Conservation (phyloP, 2,888 invertebrate genomes). For the Germaria angustata region DNA sequence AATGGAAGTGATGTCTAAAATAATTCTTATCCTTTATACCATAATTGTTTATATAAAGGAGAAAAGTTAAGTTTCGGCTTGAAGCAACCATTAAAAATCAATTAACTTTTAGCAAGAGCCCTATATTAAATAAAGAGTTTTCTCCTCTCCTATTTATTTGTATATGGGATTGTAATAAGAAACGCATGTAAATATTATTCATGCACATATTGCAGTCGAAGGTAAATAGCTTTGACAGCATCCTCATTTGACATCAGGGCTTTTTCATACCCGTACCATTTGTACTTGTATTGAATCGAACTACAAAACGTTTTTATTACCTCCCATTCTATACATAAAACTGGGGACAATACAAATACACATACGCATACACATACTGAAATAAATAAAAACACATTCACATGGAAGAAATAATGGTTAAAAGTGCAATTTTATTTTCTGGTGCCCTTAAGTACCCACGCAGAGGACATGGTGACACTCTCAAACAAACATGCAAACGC, state of each 20-base stretch:
- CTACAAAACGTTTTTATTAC: slow-evolving; percentile 14
- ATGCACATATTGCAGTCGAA: slow-evolving; percentile 30
- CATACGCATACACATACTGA: background rate
- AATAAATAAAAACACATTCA: background rate
- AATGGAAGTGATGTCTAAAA: no score
- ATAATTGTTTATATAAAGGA: no score
- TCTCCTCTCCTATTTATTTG: background rate
- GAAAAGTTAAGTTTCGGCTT: no score
- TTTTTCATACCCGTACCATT: background rate
- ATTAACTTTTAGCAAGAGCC: slow-evolving; percentile 21
- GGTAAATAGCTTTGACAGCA: slow-evolving; percentile 39
- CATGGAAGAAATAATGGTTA: background rate
- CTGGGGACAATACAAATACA: slow-evolving; percentile 3
- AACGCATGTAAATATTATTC: slow-evolving; percentile 31
- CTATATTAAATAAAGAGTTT: background rate
- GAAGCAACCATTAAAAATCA: no score
- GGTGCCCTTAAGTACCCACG: slow-evolving; percentile 1
- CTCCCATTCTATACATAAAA: slow-evolving; percentile 10
- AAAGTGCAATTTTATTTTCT: slow-evolving; percentile 50
- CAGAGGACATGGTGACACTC: background rate
- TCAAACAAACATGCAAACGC: background rate
- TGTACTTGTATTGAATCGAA: background rate
- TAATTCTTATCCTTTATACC: no score
- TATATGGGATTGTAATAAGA: background rate
- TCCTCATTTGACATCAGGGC: slow-evolving; percentile 46